Evolutionary conservation across 2,113 vertebrate species (phyloP), one percentile per base, ranked within the genome.

Genomic region (Equus quagga): DNA sequence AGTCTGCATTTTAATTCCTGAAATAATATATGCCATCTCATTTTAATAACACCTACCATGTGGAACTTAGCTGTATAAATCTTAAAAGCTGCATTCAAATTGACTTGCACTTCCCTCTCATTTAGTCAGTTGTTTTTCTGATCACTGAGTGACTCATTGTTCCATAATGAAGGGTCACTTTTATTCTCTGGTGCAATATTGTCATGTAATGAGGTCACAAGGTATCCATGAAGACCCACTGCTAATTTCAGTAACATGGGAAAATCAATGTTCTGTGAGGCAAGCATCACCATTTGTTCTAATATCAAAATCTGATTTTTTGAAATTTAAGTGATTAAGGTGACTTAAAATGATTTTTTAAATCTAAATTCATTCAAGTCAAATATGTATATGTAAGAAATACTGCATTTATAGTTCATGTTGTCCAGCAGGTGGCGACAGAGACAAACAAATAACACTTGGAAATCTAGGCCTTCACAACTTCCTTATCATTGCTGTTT

Each of bases 381-480:
- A 41, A 54, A 54, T 60, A 51, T 49, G 19, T 31, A 11, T 21
- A 64, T 54, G 64, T 15, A 69, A n/a, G 64, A 82, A 73, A 56
- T 24, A 9, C 13, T 58, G 33, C 31, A 54, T 73, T 96, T 78
- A 51, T 92, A 62, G 60, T 91, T 95, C 96, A 46, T 62, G 23
- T 84, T 64, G 72, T 79, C 98, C 98, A 98, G 95, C 92, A 98
- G 98, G 92, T 98, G 98, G 98, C 28, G 81, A 12, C 36, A 96
- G 95, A 97, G 87, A 70, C 91, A 80, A 78, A 65, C 79, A 93
- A 73, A 89, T 94, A 88, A 46, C 62, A n/a, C 41, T 28, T 88
- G 8, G 26, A 31, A 62, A 1, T 21, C 41, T 4, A 26, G 9
- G 19, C 75, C 79, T 96, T 75, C 64, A 2, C 15, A 36, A 8